phyloP scores from a whole-genome alignment of 2,888 invertebrate species.

The Drosophila maculinotata region DNA sequence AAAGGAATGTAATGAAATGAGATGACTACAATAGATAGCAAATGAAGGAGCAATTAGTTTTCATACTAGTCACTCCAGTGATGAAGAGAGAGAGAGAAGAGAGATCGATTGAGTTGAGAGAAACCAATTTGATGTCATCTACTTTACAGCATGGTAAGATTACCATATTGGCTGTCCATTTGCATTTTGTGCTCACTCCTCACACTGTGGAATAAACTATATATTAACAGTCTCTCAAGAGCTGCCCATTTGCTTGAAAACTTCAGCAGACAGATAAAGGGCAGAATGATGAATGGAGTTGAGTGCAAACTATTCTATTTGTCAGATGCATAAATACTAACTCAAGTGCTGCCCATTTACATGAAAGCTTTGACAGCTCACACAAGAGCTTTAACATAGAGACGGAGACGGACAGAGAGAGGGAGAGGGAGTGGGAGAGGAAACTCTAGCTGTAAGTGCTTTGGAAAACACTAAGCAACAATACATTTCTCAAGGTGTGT shows the following conservation, averaged over 20 bases:
- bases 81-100: neutral
- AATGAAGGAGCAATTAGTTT: no score
- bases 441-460: slow-evolving; percentile 7
- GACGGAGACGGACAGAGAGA: neutral
- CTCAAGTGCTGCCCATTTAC: slow-evolving; percentile 10
- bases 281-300: neutral
- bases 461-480: slow-evolving; percentile 10
- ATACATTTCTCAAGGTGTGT: slow-evolving; percentile 12
- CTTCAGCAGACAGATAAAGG: no score
- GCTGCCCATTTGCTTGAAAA: slow-evolving; percentile 11
- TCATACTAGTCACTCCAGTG: no score
- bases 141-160: no score
- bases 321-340: neutral
- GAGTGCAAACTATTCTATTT: neutral
- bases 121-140: neutral
- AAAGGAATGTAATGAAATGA: no score
- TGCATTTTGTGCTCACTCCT: neutral
- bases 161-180: slow-evolving; percentile 2
- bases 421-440: neutral
- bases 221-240: neutral
- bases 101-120: neutral
- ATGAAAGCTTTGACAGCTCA: no score
- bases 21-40: no score
- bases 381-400: no score
- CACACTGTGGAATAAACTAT: neutral